phyloP scores from a whole-genome alignment of 2,797 vertebrate species.

The Sebastes iracundus region DNA sequence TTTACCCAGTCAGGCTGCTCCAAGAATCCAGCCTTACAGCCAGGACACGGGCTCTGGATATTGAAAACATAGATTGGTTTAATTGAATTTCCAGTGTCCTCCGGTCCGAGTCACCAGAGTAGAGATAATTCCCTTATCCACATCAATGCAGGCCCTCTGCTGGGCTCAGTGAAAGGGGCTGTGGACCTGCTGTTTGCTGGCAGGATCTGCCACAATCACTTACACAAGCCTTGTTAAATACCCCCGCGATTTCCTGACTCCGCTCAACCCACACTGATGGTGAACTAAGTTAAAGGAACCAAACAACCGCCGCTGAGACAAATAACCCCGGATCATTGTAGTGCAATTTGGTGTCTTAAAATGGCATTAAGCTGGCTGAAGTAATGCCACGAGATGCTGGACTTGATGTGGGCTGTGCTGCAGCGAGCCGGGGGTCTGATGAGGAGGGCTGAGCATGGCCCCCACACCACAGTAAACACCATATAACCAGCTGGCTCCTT shows the following conservation, averaged over 20 bases:
- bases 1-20: neutral
- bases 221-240: slow-evolving; percentile 82
- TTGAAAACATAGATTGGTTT: slow-evolving; percentile 77
- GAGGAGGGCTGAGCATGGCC: slow-evolving; percentile 35
- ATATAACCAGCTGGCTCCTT: slow-evolving; percentile 41
- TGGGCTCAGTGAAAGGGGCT: slow-evolving; percentile 75
- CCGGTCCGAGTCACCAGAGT: slow-evolving; percentile 75
- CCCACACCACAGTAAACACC: slow-evolving; percentile 30
- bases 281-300: slow-evolving; percentile 54
- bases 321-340: slow-evolving; percentile 52
- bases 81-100: slow-evolving; percentile 81
- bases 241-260: slow-evolving; percentile 68
- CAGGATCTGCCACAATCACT: slow-evolving; percentile 86
- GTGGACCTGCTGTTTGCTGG: slow-evolving; percentile 79
- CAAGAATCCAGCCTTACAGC: slow-evolving; percentile 1
- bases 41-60: slow-evolving; percentile 36
- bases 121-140: slow-evolving; percentile 82
- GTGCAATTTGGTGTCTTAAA: slow-evolving; percentile 57
- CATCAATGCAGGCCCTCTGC: slow-evolving; percentile 81
- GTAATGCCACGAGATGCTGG: slow-evolving; percentile 56
- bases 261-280: slow-evolving; percentile 50
- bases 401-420: slow-evolving; percentile 27
- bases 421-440: slow-evolving; percentile 19
- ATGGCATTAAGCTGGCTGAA: slow-evolving; percentile 67
- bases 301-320: slow-evolving; percentile 56